Percentiles rank a stretch among this genome's conserved stretches.
Conservation (phyloP, 2,888 invertebrate genomes). For the Perithous albicinctus region DNA sequence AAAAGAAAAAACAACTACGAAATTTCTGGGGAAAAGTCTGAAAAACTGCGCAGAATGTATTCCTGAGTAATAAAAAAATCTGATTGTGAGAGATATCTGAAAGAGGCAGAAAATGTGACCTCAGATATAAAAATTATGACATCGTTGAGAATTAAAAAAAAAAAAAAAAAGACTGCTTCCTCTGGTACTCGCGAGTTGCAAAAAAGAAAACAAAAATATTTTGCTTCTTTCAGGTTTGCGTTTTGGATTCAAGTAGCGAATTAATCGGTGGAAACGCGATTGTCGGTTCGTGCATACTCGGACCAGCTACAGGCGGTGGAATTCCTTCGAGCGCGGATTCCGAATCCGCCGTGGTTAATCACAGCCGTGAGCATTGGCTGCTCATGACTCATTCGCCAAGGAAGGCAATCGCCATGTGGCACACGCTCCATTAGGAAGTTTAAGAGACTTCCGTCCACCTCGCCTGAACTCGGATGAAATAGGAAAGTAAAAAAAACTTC, state of each 20-base stretch:
- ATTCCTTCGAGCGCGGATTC: constrained; percentile 83
- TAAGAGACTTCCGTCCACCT: constrained; percentile 2
- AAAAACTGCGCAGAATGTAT: no score
- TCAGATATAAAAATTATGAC: no score
- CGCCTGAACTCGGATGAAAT: neutral
- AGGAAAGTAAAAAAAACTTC: constrained; percentile 10
- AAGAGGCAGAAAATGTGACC: no score
- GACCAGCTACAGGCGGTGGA: constrained; percentile 84
- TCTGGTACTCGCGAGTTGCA: neutral
- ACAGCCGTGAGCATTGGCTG: constrained; percentile 94
- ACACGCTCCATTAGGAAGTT: constrained; percentile 87
- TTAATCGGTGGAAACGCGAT: constrained; percentile 87
- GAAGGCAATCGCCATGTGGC: constrained; percentile 96
- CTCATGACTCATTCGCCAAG: constrained; percentile 95
- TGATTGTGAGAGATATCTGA: no score
- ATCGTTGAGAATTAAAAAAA: no score
- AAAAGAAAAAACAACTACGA: no score
- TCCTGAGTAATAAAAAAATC: no score
- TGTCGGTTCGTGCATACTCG: constrained; percentile 91
- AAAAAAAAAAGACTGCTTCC: no score
- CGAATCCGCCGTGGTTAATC: constrained; percentile 85
- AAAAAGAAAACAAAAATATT: neutral
- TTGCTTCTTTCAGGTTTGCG: constrained; percentile 85
- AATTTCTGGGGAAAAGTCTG: no score
- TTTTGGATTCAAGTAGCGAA: constrained; percentile 88